Evolutionary conservation across 2,113 vertebrate genomes (phyloP).

Genomic region (Phycodurus eques): DNA sequence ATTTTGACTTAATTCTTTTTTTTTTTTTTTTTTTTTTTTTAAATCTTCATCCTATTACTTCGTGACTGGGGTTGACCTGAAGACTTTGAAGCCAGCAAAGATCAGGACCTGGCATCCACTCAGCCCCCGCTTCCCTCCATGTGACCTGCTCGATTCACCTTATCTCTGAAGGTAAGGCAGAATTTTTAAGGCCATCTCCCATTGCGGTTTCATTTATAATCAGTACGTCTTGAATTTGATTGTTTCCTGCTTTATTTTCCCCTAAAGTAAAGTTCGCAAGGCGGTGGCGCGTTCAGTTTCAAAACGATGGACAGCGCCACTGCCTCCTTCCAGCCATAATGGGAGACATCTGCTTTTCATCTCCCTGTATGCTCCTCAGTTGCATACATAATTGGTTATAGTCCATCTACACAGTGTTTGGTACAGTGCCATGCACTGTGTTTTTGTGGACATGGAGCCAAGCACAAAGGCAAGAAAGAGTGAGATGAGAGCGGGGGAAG

Average conservation of each 20-base stretch:
- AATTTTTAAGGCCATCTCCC: neutral
- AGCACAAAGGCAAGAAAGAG: neutral
- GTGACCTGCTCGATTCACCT: slow-evolving; percentile 67
- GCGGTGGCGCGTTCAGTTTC: slow-evolving; percentile 25
- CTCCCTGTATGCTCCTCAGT: neutral
- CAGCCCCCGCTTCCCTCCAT: slow-evolving; percentile 50
- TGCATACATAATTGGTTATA: slow-evolving; percentile 33
- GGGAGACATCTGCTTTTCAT: slow-evolving; percentile 10
- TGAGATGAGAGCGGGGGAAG: slow-evolving; percentile 9
- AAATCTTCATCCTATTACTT: neutral
- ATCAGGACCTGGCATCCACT: slow-evolving; percentile 49
- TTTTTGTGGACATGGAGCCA: slow-evolving; percentile 4
- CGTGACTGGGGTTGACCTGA: slow-evolving; percentile 32
- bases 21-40: neutral
- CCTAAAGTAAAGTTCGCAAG: neutral
- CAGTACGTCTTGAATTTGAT: neutral
- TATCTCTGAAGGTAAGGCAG: slow-evolving; percentile 73
- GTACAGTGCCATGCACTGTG: neutral
- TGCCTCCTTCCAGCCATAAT: slow-evolving; percentile 6
- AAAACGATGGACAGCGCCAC: slow-evolving; percentile 58
- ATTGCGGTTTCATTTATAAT: neutral
- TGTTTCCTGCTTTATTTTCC: neutral
- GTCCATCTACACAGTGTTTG: neutral
- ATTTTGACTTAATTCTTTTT: neutral
- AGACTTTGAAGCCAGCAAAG: slow-evolving; percentile 29